Percentiles rank a stretch among this genome's conserved stretches.
Conservation (phyloP, 2,113 vertebrate species). For the Spea multiplicata region DNA sequence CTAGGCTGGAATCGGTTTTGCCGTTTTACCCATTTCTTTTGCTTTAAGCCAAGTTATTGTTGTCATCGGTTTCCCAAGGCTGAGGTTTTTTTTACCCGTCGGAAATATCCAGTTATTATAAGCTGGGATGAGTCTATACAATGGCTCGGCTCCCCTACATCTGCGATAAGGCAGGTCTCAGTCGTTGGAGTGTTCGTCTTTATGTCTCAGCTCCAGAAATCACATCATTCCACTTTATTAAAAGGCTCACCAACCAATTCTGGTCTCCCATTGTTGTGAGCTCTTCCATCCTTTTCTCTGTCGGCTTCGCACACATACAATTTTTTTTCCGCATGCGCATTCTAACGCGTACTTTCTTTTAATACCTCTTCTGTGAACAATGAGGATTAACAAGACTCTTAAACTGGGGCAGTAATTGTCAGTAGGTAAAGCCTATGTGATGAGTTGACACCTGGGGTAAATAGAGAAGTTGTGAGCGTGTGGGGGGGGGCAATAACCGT, state of each 20-base stretch:
- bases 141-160: not conserved
- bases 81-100: not conserved
- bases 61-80: slow-evolving; percentile 13
- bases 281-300: too few species aligned
- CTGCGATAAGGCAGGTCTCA: not conserved
- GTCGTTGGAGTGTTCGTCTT: not conserved
- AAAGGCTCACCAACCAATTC: too few species aligned
- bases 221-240: too few species aligned
- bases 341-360: too few species aligned
- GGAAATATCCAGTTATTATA: slow-evolving; percentile 26
- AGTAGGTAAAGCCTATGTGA: too few species aligned
- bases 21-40: slow-evolving; percentile 10
- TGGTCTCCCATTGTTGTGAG: too few species aligned
- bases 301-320: too few species aligned
- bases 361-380: too few species aligned
- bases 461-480: too few species aligned
- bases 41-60: not conserved
- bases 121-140: not conserved
- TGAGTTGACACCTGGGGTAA: too few species aligned
- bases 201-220: not conserved
- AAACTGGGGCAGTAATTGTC: not conserved
- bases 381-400: not conserved
- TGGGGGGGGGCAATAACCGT: too few species aligned
- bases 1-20: not conserved
- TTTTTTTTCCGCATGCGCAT: too few species aligned